These are phyloP conservation scores for Alloscopus bannaensis DNA, from an alignment of 2,888 invertebrate species.

Conservation along the genomic window DNA sequence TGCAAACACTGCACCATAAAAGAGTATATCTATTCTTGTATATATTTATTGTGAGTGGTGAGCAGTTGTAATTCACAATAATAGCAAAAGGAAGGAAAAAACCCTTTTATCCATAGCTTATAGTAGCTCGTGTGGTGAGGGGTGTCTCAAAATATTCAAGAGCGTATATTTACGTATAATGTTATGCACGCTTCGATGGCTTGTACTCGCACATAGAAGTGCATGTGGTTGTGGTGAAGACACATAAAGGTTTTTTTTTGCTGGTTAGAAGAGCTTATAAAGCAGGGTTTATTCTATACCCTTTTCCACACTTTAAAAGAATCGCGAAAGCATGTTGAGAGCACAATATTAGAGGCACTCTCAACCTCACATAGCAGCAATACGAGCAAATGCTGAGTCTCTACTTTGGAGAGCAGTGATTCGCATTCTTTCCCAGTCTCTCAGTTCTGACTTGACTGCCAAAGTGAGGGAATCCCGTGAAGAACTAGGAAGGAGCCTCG, in stretches of 20 bases:
- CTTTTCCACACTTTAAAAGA: conserved; percentile 36
- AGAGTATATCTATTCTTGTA: too few relatives aligned
- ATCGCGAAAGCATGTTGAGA: conserved; percentile 19
- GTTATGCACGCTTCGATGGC: too few relatives aligned
- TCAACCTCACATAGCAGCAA: too few relatives aligned
- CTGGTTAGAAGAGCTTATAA: conserved; percentile 1
- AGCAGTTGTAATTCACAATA: conserved; percentile 38
- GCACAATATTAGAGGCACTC: too few relatives aligned
- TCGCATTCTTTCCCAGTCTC: conserved; percentile 39
- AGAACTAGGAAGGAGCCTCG: conserved; percentile 1
- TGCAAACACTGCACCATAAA: too few relatives aligned
- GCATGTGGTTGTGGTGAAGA: conserved; percentile 9
- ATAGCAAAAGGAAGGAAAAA: conserved; percentile 9
- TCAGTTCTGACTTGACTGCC: conserved; percentile 51
- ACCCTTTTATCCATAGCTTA: too few relatives aligned
- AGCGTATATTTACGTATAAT: too few relatives aligned
- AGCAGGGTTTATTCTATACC: too few relatives aligned
- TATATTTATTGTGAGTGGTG: conserved; percentile 15
- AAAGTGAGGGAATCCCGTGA: conserved; percentile 26
- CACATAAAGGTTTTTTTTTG: conserved; percentile 17
- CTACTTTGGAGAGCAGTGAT: conserved; percentile 45
- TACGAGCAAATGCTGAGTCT: too few relatives aligned
- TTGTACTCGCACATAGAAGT: neutral
- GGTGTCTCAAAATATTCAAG: too few relatives aligned
- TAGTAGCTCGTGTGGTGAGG: too few relatives aligned